A percentile compares a stretch with the other conserved stretches of the same genome.
phyloP scores from a whole-genome alignment of 1,140 invertebrate genomes.

The Ceratoteleas bidentatus region DNA sequence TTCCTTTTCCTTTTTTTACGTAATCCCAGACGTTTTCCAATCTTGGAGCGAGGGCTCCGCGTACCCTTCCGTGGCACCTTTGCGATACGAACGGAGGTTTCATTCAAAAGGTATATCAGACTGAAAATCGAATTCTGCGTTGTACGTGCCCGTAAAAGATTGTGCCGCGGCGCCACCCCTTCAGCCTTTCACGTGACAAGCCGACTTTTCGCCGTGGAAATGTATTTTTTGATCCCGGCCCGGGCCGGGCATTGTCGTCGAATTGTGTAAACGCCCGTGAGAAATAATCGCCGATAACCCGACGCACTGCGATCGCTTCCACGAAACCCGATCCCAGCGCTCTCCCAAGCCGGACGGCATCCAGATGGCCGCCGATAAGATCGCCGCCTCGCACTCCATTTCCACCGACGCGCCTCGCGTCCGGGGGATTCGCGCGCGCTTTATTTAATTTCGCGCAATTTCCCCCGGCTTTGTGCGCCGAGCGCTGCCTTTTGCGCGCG shows the following conservation, averaged over 20 bases:
- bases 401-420: constrained; percentile 17
- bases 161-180: constrained; percentile 43
- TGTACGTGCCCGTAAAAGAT: constrained; percentile 62
- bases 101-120: constrained; percentile 72
- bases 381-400: constrained; percentile 35
- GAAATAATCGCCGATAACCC: constrained; percentile 24
- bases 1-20: constrained; percentile 57
- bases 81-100: constrained; percentile 57
- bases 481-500: too few species aligned
- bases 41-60: constrained; percentile 72
- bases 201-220: constrained; percentile 47
- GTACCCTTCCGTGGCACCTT: constrained; percentile 67
- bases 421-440: constrained; percentile 7
- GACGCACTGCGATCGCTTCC: constrained; percentile 13
- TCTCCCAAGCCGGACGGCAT: constrained; percentile 4
- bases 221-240: constrained; percentile 47
- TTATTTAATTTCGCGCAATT: constrained; percentile 29
- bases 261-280: constrained; percentile 31
- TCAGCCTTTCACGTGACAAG: constrained; percentile 56
- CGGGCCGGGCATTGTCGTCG: constrained; percentile 35
- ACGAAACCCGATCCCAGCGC: constrained; percentile 17
- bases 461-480: background rate
- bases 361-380: constrained; percentile 41
- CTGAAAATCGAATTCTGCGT: constrained; percentile 74
- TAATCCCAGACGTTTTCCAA: constrained; percentile 78